Evolutionary conservation across 2,113 vertebrate genomes (phyloP).

Genomic region (Mobula hypostoma): DNA sequence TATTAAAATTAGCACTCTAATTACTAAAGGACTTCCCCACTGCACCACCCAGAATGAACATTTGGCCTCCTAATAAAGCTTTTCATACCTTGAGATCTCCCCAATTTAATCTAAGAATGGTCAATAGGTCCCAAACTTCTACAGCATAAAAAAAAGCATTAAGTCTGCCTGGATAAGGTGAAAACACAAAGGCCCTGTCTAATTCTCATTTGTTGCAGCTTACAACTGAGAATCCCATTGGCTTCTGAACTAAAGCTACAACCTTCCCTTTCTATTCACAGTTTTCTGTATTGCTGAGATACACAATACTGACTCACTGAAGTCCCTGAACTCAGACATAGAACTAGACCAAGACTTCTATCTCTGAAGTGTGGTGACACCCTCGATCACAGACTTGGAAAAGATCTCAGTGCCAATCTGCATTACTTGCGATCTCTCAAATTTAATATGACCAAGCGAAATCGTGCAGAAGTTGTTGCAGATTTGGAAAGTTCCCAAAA

Average conservation of each 20-base stretch:
- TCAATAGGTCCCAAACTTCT: not conserved
- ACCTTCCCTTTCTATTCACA: not conserved
- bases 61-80: not conserved
- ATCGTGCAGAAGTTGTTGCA: not conserved
- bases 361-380: not conserved
- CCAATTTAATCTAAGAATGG: not conserved
- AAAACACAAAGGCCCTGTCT: not conserved
- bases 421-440: no score
- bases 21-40: not conserved
- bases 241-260: not conserved
- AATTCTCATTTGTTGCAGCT: not conserved
- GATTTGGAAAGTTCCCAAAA: not conserved
- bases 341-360: not conserved
- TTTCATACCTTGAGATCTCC: not conserved
- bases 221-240: not conserved
- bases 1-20: not conserved
- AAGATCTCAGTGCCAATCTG: not conserved
- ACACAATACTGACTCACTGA: not conserved
- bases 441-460: no score
- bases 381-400: not conserved
- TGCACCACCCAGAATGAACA: no score
- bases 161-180: not conserved
- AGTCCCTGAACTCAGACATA: not conserved
- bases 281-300: not conserved
- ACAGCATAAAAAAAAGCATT: not conserved